A percentile compares a stretch with the other conserved stretches of the same genome.
Evolutionary conservation across 2,113 vertebrate genomes (phyloP).

Genomic region (Vulpes ferrilata): DNA sequence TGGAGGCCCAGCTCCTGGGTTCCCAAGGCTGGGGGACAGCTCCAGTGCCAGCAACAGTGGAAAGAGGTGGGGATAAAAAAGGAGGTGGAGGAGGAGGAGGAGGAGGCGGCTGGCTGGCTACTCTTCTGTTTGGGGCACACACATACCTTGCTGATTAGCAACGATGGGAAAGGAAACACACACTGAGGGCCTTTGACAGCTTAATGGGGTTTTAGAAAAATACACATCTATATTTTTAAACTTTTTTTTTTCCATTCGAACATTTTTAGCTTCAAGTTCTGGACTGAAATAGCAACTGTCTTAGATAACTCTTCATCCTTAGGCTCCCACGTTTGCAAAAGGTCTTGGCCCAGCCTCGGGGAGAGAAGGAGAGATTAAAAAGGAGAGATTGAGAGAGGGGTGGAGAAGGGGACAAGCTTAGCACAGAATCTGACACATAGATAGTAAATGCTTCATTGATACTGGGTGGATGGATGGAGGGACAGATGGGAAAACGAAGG

Average conservation of each 20-base stretch:
- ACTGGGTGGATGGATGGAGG: not conserved
- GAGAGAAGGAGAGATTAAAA: not conserved
- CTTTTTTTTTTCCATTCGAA: slow-evolving; percentile 83
- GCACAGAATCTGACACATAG: not conserved
- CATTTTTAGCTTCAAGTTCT: slow-evolving; percentile 87
- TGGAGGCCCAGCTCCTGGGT: not conserved
- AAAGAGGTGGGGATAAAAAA: not conserved
- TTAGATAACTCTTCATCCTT: slow-evolving; percentile 85
- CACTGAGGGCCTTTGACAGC: slow-evolving; percentile 70
- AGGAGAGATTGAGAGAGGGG: not conserved
- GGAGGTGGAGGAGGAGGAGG: not conserved
- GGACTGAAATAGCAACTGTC: slow-evolving; percentile 85
- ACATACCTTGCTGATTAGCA: slow-evolving; percentile 77
- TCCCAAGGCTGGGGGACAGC: not conserved
- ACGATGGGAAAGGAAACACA: slow-evolving; percentile 67
- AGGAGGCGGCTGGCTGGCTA: not conserved
- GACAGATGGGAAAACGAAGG: not conserved
- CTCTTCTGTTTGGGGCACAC: not conserved
- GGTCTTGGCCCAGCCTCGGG: slow-evolving; percentile 49
- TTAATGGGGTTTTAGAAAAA: slow-evolving; percentile 83
- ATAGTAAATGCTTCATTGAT: not conserved
- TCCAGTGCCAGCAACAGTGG: not conserved
- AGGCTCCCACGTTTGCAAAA: slow-evolving; percentile 73
- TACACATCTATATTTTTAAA: slow-evolving; percentile 81
- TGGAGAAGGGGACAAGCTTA: not conserved